phyloP scores from a whole-genome alignment of 2,888 invertebrate species.

The Labia minor region DNA sequence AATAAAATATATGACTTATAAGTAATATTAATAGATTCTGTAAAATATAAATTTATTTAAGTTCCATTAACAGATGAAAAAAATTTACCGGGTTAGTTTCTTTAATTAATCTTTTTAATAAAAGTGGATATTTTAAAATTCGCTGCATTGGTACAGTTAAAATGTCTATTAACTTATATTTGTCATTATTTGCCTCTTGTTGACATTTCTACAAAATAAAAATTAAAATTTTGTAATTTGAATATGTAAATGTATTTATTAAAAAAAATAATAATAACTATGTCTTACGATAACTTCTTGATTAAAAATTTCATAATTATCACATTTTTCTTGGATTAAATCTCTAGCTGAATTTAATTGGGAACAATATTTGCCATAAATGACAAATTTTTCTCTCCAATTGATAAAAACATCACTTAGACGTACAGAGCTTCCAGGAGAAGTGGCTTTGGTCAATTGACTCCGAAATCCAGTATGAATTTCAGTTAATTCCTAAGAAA shows the following conservation, averaged over 20 bases:
- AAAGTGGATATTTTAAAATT: slow-evolving; percentile 90
- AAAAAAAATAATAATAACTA: slow-evolving; percentile 28
- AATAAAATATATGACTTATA: slow-evolving; percentile 21
- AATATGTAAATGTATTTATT: background rate
- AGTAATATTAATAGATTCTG: too few relatives aligned
- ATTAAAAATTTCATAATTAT: slow-evolving; percentile 52
- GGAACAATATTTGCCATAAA: slow-evolving; percentile 94
- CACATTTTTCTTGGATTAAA: slow-evolving; percentile 63
- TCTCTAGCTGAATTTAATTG: slow-evolving; percentile 84
- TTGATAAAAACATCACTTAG: slow-evolving; percentile 79
- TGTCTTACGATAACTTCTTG: slow-evolving; percentile 56
- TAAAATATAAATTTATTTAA: slow-evolving; percentile 19
- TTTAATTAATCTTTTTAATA: slow-evolving; percentile 78
- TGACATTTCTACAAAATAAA: slow-evolving; percentile 66
- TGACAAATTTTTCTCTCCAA: slow-evolving; percentile 79
- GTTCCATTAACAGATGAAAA: slow-evolving; percentile 14
- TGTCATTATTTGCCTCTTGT: slow-evolving; percentile 84
- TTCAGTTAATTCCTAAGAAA: slow-evolving; percentile 63
- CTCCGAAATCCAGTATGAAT: slow-evolving; percentile 75
- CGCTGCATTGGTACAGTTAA: slow-evolving; percentile 97
- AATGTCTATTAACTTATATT: slow-evolving; percentile 89
- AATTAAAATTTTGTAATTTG: background rate
- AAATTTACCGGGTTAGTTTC: slow-evolving; percentile 65
- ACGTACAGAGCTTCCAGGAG: slow-evolving; percentile 45
- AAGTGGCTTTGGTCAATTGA: slow-evolving; percentile 63